These are phyloP conservation scores for Caenorhabditis imperialis DNA, from an alignment of 2,888 invertebrate species.

Conservation along the genomic window DNA sequence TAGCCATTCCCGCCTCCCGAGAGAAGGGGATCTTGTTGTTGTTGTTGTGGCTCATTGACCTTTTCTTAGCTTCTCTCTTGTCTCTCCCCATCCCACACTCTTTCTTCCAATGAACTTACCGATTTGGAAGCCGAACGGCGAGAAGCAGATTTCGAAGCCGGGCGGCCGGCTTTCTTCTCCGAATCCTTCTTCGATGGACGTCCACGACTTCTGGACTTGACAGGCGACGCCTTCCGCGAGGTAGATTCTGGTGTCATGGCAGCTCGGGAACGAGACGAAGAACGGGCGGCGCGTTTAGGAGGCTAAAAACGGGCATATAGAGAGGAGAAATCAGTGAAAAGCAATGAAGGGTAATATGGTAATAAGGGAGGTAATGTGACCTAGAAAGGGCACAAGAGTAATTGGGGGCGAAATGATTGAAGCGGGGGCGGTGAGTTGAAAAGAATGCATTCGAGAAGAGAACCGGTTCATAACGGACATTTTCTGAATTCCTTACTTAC, in stretches of 20 bases:
- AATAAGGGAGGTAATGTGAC: no score
- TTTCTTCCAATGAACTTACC: neutral
- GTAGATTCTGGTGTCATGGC: neutral
- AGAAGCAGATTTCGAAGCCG: conserved; percentile 2
- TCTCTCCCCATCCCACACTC: neutral
- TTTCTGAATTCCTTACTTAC: no score
- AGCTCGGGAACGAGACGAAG: conserved; percentile 24
- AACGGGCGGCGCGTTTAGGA: conserved; percentile 2
- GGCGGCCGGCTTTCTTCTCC: neutral
- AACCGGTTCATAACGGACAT: no score
- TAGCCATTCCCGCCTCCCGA: conserved; percentile 29
- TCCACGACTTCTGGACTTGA: conserved; percentile 10
- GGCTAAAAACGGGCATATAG: conserved; percentile 9
- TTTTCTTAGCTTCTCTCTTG: conserved; percentile 16
- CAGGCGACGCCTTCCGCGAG: neutral
- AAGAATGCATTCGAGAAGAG: no score
- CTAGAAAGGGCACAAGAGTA: no score
- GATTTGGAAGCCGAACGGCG: neutral
- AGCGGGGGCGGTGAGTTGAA: no score
- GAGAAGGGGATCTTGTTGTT: conserved; percentile 14
- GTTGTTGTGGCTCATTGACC: conserved; percentile 28
- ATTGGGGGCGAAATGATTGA: no score
- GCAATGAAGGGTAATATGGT: no score
- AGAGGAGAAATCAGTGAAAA: conserved; percentile 11
- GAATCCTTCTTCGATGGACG: neutral